Evolutionary conservation across 2,888 invertebrate species (phyloP), one percentile per base, ranked within the genome.

Genomic region (Syritta pipiens): DNA sequence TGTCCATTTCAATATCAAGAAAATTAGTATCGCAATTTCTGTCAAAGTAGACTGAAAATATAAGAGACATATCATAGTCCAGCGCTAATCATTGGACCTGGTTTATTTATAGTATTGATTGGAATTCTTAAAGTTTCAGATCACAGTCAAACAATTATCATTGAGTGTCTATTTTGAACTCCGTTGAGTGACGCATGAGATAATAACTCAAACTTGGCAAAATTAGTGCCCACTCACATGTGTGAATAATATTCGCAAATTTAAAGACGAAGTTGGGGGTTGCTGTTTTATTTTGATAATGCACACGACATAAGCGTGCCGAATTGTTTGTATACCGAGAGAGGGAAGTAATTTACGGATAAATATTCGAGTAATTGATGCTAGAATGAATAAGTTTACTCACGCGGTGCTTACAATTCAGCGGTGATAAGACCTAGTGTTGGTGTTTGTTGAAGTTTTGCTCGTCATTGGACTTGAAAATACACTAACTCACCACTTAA

Each of bases 121-220:
- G 1, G 24, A 17, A 44, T 42, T 35, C 19, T 17, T n/a, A 37
- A 48, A 44, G 5, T 9, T 26, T 48, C 4, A 22, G 37, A 49
- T 37, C 22, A 24, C 9, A 53, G 24, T n/a, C n/a, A 32, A 57
- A 42, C 1, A 28, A 44, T 7, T 1, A 32, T 48, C 10, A 57
- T 48, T 37, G 49, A n/a, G n/a, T 53, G 32, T 4, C 19, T 53
- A 32, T 14, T 44, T 53, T 65, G 44, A 65, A 51, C 65, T 55
- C 35, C 32, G 9, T 44, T 32, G 44, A 53, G 44, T 35, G 30
- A 53, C 7, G 42, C 1, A 24, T 4, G 24, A 10, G 9, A 46
- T 51, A 44, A 46, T 22, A 20, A 7, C 24, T 6, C 12, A 6
- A 32, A 35, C 55, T 37, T 35, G 40, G 37, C 49, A 49, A 49